phyloP scores from a whole-genome alignment of 53 echinoderm and acorn worm genomes.

The Henricia sp. region DNA sequence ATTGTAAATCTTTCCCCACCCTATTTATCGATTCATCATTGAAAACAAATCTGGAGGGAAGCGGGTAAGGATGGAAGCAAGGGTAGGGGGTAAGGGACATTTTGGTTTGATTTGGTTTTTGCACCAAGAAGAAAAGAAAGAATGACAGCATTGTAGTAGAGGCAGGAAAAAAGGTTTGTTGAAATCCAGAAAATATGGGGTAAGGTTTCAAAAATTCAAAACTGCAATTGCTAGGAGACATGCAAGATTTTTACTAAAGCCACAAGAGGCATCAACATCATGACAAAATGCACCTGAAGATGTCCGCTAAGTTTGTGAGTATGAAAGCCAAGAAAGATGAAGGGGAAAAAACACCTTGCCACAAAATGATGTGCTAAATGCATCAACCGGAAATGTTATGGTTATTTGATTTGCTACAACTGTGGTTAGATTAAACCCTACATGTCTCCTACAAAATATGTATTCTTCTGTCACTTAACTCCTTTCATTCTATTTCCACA shows the following conservation, averaged over 20 bases:
- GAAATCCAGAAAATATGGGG: too few relatives aligned
- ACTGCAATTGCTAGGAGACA: slow-evolving; percentile 33
- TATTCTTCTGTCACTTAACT: slow-evolving; percentile 1
- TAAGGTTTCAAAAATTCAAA: slow-evolving; percentile 28
- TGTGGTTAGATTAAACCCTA: slow-evolving; percentile 1
- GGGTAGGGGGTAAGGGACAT: too few relatives aligned
- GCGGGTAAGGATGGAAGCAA: too few relatives aligned
- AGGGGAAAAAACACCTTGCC: slow-evolving; percentile 15
- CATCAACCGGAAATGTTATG: slow-evolving; percentile 1
- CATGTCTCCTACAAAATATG: slow-evolving; percentile 35
- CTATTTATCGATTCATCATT: too few relatives aligned
- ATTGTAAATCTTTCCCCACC: too few relatives aligned
- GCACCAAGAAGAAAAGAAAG: too few relatives aligned
- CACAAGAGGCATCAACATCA: slow-evolving; percentile 4
- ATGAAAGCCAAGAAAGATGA: background rate
- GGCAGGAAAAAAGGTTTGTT: too few relatives aligned
- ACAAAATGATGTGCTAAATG: slow-evolving; percentile 1
- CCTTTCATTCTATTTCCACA: background rate
- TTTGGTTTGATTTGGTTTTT: too few relatives aligned
- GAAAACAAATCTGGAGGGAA: too few relatives aligned
- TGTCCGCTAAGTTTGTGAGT: background rate
- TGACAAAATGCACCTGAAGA: slow-evolving; percentile 1
- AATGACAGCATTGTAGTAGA: too few relatives aligned
- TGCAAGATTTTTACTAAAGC: slow-evolving; percentile 50
- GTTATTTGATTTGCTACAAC: background rate